Conservation (phyloP, 2,797 vertebrate genomes). For the Fratercula arctica region DNA sequence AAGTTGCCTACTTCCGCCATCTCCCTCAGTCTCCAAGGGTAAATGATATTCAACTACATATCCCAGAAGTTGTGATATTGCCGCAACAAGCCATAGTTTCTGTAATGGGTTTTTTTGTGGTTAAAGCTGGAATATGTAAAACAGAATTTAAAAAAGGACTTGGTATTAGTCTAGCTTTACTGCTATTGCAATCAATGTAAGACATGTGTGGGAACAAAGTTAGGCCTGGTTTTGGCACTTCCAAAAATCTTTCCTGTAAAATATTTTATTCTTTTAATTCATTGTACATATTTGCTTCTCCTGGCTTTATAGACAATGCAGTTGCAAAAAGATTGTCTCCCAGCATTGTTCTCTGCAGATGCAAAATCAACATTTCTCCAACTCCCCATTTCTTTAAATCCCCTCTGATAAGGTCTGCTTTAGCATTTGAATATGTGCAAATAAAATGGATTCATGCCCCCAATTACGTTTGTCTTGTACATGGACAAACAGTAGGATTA, state of each 20-base stretch:
- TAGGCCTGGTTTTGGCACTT: background rate
- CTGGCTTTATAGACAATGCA: background rate
- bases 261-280: background rate
- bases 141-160: background rate
- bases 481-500: conserved; percentile 6
- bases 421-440: conserved; percentile 19
- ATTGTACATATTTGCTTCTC: background rate
- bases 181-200: background rate
- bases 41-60: background rate
- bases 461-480: background rate
- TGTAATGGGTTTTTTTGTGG: background rate
- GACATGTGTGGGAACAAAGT: background rate
- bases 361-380: background rate
- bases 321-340: background rate
- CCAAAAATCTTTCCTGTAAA: background rate
- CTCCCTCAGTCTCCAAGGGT: background rate
- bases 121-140: background rate
- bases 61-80: background rate
- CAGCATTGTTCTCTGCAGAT: background rate
- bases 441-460: conserved; percentile 30
- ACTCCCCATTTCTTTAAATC: background rate
- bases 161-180: background rate
- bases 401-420: background rate
- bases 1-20: background rate
- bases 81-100: background rate